These are phyloP conservation scores for Yponomeuta sedellus DNA, from an alignment of 2,888 invertebrate species.

Conservation along the genomic window DNA sequence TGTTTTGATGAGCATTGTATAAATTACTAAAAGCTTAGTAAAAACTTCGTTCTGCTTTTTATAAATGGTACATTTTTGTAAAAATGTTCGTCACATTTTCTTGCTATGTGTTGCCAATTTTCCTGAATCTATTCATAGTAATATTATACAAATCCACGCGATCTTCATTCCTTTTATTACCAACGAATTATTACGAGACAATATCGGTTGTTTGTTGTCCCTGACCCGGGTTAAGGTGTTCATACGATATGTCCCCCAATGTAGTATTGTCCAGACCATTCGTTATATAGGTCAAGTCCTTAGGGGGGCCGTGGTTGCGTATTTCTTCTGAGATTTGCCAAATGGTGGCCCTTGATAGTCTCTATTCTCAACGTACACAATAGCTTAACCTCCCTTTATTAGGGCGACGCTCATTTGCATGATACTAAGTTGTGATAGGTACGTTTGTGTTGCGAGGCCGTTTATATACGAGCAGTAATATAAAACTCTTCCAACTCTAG, in stretches of 20 bases:
- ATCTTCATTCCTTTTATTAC: background rate
- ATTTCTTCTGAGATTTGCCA: slow-evolving; percentile 22
- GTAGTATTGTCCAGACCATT: slow-evolving; percentile 2
- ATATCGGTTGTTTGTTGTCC: background rate
- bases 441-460: background rate
- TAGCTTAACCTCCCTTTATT: slow-evolving; percentile 22
- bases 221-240: background rate
- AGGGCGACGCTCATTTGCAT: background rate
- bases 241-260: background rate
- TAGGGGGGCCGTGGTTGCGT: slow-evolving; percentile 14
- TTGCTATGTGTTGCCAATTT: too few species aligned
- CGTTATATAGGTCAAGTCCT: slow-evolving; percentile 19
- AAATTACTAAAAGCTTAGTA: background rate
- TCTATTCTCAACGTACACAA: slow-evolving; percentile 33
- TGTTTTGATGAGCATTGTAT: background rate
- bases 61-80: too few species aligned
- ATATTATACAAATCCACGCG: background rate
- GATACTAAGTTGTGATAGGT: background rate
- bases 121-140: background rate
- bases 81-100: too few species aligned
- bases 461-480: background rate
- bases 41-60: too few species aligned
- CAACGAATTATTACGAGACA: background rate
- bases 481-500: background rate
- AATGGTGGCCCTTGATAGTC: slow-evolving; percentile 25